Evolutionary conservation across 2,797 vertebrate genomes (phyloP), one percentile per base, ranked within the genome.

Genomic region (Discoglossus pictus): DNA sequence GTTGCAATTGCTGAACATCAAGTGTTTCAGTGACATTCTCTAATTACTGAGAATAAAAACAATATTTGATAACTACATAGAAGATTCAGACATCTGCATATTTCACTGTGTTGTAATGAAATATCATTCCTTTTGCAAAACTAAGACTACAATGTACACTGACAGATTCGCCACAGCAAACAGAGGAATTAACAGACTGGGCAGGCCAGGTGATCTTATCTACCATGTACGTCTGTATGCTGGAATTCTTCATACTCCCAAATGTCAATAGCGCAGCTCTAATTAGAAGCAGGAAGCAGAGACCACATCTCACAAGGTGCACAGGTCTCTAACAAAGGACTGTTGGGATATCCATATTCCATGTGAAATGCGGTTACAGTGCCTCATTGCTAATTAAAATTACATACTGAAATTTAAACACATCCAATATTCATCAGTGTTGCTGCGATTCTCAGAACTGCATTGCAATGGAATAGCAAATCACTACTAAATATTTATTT

Each of bases 221-320:
- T n/a, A n/a, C n/a, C n/a, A n/a, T n/a, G n/a, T n/a, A n/a, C n/a
- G n/a, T n/a, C n/a, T n/a, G n/a, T n/a, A n/a, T n/a, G n/a, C n/a
- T n/a, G n/a, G n/a, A n/a, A n/a, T n/a, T n/a, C n/a, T n/a, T 35
- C 35, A 27, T 39, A 15, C 21, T 51, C 44, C 50, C 38, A 50
- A 62, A 62, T 62, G 46, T 40, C 60, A 62, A n/a, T 51, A 62
- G 46, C 46, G 10, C 21, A 51, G 46, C 34, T 39, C 40, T 62
- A 62, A 62, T 46, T 43, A n/a, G n/a, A n/a, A n/a, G n/a, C n/a
- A n/a, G n/a, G n/a, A n/a, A 51, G 27, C 23, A 31, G 20, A 18
- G 18, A 42, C 15, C 47, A 63, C 47, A 63, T 63, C 47, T 42
- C 47, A 27, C 47, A 24, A 21, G 31, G 12, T 55, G 43, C 5